phyloP scores from a whole-genome alignment of 2,888 invertebrate species.

The Drosophila siamana region DNA sequence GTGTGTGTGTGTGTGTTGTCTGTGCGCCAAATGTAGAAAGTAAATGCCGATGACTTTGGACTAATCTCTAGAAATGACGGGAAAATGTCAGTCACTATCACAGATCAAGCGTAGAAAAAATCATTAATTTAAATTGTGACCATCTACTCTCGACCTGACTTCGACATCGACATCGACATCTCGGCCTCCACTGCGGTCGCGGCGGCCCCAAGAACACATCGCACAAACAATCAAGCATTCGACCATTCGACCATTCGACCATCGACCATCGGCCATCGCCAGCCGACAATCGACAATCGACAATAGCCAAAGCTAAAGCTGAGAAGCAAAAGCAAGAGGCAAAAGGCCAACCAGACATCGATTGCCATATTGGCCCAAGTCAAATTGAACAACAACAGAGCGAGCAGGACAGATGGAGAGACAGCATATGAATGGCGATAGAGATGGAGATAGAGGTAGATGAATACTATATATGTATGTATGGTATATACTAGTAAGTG shows the following conservation, averaged over 20 bases:
- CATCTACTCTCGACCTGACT: slow-evolving; percentile 73
- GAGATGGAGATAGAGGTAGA: no score
- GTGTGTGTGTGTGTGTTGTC: slow-evolving; percentile 35
- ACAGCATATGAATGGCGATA: not conserved
- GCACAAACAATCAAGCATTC: slow-evolving; percentile 26
- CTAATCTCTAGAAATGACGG: slow-evolving; percentile 74
- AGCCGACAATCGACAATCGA: slow-evolving; percentile 43
- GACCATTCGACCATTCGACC: slow-evolving; percentile 20
- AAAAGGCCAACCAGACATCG: slow-evolving; percentile 56
- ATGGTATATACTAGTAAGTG: not conserved
- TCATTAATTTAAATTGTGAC: slow-evolving; percentile 83
- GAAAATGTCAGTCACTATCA: slow-evolving; percentile 79
- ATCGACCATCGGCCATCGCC: slow-evolving; percentile 43
- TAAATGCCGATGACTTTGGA: slow-evolving; percentile 77
- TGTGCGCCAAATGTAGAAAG: slow-evolving; percentile 69
- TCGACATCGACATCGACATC: slow-evolving; percentile 19
- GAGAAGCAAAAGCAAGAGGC: slow-evolving; percentile 37
- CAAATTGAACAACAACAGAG: slow-evolving; percentile 59
- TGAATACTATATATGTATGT: no score
- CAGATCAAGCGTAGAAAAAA: slow-evolving; percentile 82
- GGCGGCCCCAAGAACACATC: slow-evolving; percentile 53
- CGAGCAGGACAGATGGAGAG: slow-evolving; percentile 6
- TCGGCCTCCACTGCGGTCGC: slow-evolving; percentile 39
- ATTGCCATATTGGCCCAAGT: slow-evolving; percentile 66
- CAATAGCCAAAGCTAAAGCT: slow-evolving; percentile 28